These are phyloP conservation scores for Nixonia krombeini DNA, from an alignment of 1,140 invertebrate genomes.

Conservation along the genomic window DNA sequence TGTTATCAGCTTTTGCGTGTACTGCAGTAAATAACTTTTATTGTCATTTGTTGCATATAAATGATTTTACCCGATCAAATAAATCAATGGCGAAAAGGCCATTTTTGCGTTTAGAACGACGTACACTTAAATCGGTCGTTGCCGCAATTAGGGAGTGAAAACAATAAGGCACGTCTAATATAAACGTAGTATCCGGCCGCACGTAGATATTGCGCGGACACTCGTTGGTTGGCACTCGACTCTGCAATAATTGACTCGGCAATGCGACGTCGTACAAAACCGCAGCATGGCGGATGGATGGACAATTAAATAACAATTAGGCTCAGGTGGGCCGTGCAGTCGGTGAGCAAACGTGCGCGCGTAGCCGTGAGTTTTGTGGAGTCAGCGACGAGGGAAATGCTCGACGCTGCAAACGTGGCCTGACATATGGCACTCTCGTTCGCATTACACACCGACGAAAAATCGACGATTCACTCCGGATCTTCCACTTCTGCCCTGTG, in stretches of 20 bases:
- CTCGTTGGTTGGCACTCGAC: slow-evolving; percentile 42
- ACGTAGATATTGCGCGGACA: slow-evolving; percentile 37
- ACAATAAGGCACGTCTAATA: slow-evolving; percentile 37
- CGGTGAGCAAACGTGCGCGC: slow-evolving; percentile 45
- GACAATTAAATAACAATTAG: slow-evolving; percentile 71
- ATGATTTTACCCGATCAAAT: too few species aligned
- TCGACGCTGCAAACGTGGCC: slow-evolving; percentile 9
- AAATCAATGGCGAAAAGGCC: too few species aligned
- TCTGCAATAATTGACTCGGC: slow-evolving; percentile 63
- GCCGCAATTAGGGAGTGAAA: slow-evolving; percentile 38
- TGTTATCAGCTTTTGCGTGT: too few species aligned
- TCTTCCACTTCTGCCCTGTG: slow-evolving; percentile 42
- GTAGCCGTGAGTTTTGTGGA: slow-evolving; percentile 18
- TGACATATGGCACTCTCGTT: slow-evolving; percentile 45
- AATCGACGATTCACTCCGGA: slow-evolving; percentile 58
- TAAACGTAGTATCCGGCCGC: slow-evolving; percentile 41
- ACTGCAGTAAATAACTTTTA: too few species aligned
- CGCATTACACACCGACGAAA: slow-evolving; percentile 31
- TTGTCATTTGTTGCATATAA: too few species aligned
- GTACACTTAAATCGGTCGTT: too few species aligned
- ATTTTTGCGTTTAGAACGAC: too few species aligned
- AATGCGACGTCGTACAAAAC: slow-evolving; percentile 67
- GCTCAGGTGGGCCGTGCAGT: slow-evolving; percentile 56
- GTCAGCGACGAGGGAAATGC: slow-evolving; percentile 15
- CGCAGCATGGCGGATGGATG: slow-evolving; percentile 58